Conservation (phyloP, 2,888 invertebrate species). For the Latheticus oryzae region DNA sequence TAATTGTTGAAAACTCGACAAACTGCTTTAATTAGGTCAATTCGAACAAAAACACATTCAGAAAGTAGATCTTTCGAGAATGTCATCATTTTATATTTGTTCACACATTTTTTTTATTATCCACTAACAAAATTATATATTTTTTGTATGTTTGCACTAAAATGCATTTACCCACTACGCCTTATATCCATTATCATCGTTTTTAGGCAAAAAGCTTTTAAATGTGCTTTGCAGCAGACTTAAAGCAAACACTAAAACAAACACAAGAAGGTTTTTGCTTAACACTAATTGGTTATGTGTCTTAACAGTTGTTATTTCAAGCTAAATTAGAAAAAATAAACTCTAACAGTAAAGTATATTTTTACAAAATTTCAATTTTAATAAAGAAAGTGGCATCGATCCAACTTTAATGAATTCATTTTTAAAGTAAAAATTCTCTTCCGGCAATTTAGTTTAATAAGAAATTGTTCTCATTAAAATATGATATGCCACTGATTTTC, state of each 20-base stretch:
- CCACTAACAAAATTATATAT: constrained; percentile 12
- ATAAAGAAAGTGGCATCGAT: too few relatives aligned
- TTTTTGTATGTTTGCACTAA: constrained; percentile 18
- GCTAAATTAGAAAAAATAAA: too few relatives aligned
- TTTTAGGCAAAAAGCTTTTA: constrained; percentile 35
- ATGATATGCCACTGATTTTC: too few relatives aligned
- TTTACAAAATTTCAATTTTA: too few relatives aligned
- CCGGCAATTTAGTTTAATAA: too few relatives aligned
- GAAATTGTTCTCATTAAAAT: too few relatives aligned
- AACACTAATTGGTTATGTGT: constrained; percentile 21
- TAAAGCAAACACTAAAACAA: constrained; percentile 24
- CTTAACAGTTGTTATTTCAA: constrained; percentile 15
- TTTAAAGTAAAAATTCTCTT: too few relatives aligned
- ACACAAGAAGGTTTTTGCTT: constrained; percentile 16
- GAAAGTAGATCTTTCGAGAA: constrained; percentile 3
- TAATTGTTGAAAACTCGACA: too few relatives aligned
- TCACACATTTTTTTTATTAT: constrained; percentile 17
- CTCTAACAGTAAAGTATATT: too few relatives aligned
- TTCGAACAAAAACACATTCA: constrained; percentile 7
- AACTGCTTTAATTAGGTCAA: constrained; percentile 24
- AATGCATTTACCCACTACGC: constrained; percentile 12
- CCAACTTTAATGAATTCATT: too few relatives aligned
- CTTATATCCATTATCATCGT: constrained; percentile 24
- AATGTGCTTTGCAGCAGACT: constrained; percentile 28
- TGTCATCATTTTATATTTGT: constrained; percentile 8